phyloP scores from a whole-genome alignment of 2,113 vertebrate species.

The Kryptolebias marmoratus region DNA sequence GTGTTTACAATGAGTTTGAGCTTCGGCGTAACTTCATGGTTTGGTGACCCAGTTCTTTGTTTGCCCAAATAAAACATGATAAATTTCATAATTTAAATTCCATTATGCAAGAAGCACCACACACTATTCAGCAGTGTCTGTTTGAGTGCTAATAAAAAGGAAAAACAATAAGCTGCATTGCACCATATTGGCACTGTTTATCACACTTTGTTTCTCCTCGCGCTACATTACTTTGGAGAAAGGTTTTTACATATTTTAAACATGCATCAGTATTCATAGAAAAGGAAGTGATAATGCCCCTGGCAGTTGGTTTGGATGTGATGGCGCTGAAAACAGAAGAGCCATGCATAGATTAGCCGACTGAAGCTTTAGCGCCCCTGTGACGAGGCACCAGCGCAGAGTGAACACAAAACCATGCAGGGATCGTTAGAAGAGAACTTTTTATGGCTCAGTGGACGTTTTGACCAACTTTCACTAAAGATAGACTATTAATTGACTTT shows the following conservation, averaged over 20 bases:
- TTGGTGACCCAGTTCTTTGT: neutral
- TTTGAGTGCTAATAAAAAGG: slow-evolving; percentile 16
- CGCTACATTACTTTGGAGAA: slow-evolving; percentile 20
- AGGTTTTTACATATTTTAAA: neutral
- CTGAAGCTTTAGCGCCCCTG: neutral
- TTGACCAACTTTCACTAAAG: neutral
- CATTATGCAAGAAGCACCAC: neutral
- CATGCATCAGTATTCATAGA: slow-evolving; percentile 38
- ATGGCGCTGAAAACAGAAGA: neutral
- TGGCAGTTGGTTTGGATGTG: slow-evolving; percentile 5
- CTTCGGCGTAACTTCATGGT: neutral
- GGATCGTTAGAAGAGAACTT: neutral
- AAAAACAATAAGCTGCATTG: slow-evolving; percentile 2
- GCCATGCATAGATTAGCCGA: neutral
- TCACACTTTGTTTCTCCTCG: neutral
- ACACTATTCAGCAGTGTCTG: neutral
- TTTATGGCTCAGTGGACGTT: neutral
- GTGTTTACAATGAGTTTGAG: neutral
- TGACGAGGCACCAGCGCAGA: neutral
- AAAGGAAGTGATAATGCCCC: neutral
- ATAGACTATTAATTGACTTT: too few species aligned
- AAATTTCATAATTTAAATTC: neutral
- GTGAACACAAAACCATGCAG: neutral
- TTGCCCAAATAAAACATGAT: neutral
- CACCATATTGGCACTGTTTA: neutral